A percentile compares a stretch with the other conserved stretches of the same genome.
Evolutionary conservation across 2,113 vertebrate genomes (phyloP).

Genomic region (Coreoperca whiteheadi): DNA sequence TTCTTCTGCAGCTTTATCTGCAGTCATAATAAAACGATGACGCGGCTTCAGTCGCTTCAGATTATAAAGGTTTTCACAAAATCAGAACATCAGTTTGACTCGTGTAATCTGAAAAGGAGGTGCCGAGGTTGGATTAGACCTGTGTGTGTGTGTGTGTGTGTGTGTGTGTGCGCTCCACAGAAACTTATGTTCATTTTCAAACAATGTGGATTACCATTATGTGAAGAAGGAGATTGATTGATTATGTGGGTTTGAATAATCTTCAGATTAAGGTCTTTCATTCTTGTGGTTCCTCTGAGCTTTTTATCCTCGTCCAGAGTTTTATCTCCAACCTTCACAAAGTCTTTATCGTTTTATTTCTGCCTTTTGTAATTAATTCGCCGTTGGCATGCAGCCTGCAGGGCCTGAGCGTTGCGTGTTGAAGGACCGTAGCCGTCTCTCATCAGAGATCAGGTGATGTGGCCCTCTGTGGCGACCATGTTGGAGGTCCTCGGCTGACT

Average conservation of each 20-base stretch:
- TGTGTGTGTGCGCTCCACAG: background rate
- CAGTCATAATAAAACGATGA: background rate
- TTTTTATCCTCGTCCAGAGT: constrained; percentile 44
- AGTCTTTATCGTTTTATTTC: constrained; percentile 51
- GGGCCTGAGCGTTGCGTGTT: background rate
- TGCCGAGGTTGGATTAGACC: constrained; percentile 44
- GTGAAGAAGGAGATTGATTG: constrained; percentile 64
- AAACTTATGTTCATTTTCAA: constrained; percentile 56
- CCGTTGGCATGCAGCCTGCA: background rate
- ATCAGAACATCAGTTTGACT: constrained; percentile 61
- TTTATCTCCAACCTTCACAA: constrained; percentile 46
- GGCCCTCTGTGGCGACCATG: background rate
- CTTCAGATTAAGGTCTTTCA: constrained; percentile 69
- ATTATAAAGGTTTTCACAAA: constrained; percentile 58
- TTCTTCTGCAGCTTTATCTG: background rate
- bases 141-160: too few relatives aligned
- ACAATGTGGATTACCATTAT: constrained; percentile 57
- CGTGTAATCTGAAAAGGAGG: constrained; percentile 54
- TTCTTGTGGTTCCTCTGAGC: constrained; percentile 57
- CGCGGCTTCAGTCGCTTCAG: background rate
- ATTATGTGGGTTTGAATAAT: constrained; percentile 64
- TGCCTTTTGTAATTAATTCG: constrained; percentile 49
- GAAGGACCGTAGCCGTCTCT: background rate
- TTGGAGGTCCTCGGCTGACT: too few relatives aligned
- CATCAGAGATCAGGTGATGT: constrained; percentile 4